These are phyloP conservation scores for Vulpes lagopus DNA, from an alignment of 2,113 vertebrate genomes.

Conservation along the genomic window DNA sequence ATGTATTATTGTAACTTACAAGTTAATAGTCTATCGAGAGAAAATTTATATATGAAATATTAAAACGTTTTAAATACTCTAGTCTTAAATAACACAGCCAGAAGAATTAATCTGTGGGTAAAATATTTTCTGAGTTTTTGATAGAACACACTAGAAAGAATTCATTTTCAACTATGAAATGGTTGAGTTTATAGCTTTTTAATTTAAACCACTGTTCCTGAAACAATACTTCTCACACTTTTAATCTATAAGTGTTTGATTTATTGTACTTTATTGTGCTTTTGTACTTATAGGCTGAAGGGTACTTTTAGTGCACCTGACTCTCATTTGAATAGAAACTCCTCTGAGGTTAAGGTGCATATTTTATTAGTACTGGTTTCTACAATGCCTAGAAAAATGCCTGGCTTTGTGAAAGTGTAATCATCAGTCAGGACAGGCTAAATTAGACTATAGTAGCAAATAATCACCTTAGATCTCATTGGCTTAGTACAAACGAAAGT, in stretches of 20 bases:
- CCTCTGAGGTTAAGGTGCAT: neutral
- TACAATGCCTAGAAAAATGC: neutral
- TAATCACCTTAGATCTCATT: neutral
- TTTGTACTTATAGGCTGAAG: neutral
- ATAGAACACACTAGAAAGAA: neutral
- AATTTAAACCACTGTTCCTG: neutral
- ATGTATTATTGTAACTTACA: neutral
- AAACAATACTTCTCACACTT: neutral
- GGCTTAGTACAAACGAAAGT: neutral
- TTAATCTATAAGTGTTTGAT: neutral
- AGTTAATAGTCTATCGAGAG: neutral
- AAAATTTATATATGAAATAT: conserved; percentile 7
- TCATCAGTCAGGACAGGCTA: neutral
- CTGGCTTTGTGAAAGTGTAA: neutral
- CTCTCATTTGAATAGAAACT: neutral
- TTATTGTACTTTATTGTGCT: neutral
- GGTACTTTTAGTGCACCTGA: neutral
- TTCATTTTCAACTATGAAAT: conserved; percentile 16
- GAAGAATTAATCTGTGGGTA: neutral
- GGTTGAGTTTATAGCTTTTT: neutral
- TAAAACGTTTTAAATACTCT: conserved; percentile 21
- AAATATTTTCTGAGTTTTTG: conserved; percentile 10
- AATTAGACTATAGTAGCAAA: neutral
- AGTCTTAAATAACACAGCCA: conserved; percentile 3
- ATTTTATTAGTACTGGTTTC: neutral